Conservation (phyloP, 2,888 invertebrate species). For the Rhynchonema sp. region DNA sequence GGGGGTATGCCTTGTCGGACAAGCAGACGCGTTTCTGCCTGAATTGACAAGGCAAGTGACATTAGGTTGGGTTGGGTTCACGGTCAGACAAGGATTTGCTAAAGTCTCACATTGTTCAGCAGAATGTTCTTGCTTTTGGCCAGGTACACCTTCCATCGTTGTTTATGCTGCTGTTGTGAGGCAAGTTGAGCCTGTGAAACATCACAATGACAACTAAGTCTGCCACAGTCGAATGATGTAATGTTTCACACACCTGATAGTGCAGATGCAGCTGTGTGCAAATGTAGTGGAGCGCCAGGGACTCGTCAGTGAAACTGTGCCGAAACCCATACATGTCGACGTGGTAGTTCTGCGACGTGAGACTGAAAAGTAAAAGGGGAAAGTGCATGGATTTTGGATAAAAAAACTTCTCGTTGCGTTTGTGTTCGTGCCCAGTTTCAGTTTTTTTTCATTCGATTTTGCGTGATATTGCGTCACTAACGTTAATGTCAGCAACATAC, state of each 20-base stretch:
- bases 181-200: conserved; percentile 23
- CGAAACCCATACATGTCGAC: conserved; percentile 38
- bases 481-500: conserved; percentile 22
- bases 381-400: no score
- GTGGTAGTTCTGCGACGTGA: conserved; percentile 29
- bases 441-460: no score
- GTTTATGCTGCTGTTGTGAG: conserved; percentile 28
- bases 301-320: conserved; percentile 31
- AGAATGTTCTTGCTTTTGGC: conserved; percentile 16
- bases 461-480: no score
- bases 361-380: conserved; percentile 12
- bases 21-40: conserved; percentile 29
- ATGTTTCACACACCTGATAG: no score
- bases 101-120: conserved; percentile 8
- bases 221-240: no score
- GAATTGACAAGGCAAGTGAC: conserved; percentile 10
- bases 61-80: no score
- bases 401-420: no score
- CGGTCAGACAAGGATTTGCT: no score
- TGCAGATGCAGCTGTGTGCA: conserved; percentile 34
- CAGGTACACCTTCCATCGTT: conserved; percentile 30
- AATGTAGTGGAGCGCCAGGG: conserved; percentile 35
- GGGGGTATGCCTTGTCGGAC: conserved; percentile 32
- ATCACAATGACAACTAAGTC: no score
- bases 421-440: no score